Percentiles rank a stretch among this genome's conserved stretches.
These are phyloP conservation scores for Amphilophus citrinellus DNA, from an alignment of 2,113 vertebrate species.

Conservation along the genomic window DNA sequence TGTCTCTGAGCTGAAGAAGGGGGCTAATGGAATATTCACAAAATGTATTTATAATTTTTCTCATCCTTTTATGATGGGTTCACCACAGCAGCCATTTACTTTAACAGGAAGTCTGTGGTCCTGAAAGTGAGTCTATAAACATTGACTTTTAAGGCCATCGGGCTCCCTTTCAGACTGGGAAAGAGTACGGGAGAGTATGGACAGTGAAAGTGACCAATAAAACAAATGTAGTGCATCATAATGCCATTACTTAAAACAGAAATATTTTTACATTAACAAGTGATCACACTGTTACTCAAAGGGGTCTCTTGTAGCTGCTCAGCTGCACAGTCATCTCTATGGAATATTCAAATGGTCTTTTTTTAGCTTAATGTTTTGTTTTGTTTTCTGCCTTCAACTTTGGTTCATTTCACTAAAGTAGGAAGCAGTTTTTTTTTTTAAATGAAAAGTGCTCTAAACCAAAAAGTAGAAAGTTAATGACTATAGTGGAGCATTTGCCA, in stretches of 20 bases:
- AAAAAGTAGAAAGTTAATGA: background rate
- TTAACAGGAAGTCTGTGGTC: conserved; percentile 59
- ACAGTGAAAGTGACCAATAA: conserved; percentile 2
- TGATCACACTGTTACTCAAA: background rate
- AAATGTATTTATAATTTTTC: conserved; percentile 61
- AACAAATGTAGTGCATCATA: background rate
- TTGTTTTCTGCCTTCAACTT: background rate
- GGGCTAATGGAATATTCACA: conserved; percentile 55
- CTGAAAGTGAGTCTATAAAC: conserved; percentile 67
- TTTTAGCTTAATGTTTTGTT: background rate
- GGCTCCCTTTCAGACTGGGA: conserved; percentile 21
- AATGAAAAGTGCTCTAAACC: background rate
- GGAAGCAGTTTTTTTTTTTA: background rate
- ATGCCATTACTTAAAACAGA: background rate
- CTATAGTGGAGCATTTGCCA: background rate
- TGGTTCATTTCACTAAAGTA: background rate
- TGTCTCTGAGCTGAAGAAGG: background rate
- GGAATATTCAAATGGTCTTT: background rate
- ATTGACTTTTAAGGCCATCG: conserved; percentile 70
- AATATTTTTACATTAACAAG: background rate
- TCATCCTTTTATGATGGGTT: conserved; percentile 63
- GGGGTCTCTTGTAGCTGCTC: background rate
- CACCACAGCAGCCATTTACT: conserved; percentile 51
- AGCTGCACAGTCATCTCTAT: background rate
- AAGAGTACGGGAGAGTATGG: background rate